Conservation (phyloP, 2,888 invertebrate species). For the Kryphioiulus occultus region DNA sequence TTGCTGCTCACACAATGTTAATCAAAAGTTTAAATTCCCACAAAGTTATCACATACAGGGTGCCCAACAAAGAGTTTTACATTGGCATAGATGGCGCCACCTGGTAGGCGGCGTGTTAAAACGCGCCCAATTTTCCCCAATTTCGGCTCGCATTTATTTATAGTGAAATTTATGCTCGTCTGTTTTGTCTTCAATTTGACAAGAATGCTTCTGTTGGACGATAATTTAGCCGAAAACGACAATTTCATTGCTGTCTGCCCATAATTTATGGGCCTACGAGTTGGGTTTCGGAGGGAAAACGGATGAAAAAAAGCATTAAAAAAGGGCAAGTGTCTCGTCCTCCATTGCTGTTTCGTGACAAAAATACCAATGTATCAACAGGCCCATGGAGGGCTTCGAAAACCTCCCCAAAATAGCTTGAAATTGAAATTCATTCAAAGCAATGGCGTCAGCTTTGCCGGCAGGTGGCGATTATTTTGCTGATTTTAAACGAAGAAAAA, state of each 20-base stretch:
- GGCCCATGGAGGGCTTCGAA: not conserved
- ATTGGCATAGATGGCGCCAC: not conserved
- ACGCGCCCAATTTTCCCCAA: not conserved
- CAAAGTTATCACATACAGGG: no score
- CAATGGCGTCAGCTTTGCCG: not conserved
- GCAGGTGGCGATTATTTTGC: not conserved
- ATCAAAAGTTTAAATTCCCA: no score
- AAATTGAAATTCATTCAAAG: not conserved
- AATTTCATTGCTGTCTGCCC: constrained; percentile 1
- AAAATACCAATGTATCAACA: not conserved
- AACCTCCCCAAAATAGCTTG: not conserved
- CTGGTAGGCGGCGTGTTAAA: not conserved
- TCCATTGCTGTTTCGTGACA: not conserved
- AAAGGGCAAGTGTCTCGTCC: constrained; percentile 19
- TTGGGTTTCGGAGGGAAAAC: not conserved
- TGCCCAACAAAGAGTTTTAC: no score
- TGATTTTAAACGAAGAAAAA: no score
- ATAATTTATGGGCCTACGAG: constrained; percentile 24
- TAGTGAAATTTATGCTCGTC: constrained; percentile 13
- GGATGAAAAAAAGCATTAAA: not conserved
- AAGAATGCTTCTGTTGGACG: constrained; percentile 26
- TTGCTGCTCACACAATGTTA: no score
- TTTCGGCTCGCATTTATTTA: not conserved
- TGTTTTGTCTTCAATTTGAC: constrained; percentile 25
- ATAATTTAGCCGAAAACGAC: constrained; percentile 29